Base-by-base conservation (phyloP, 1,140 invertebrate genomes). In the Zaprionus camerounensis region DNA sequence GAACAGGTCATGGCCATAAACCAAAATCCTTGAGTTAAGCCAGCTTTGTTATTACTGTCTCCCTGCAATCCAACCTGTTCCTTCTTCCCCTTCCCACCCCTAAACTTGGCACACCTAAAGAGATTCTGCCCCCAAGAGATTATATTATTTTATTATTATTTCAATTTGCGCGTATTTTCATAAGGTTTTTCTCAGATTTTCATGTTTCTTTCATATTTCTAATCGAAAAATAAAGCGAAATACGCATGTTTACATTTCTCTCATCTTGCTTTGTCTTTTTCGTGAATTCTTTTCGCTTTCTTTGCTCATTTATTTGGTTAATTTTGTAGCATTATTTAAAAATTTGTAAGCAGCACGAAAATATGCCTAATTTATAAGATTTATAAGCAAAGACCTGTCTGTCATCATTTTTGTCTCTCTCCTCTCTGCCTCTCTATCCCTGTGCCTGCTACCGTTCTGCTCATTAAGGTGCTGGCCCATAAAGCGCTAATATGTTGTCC, bases 401-500 rank as follows among this genome's bases (percentile, higher is more conserved):
- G 72, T 75, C 72, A 75, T 64, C 58, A 71, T 70, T 75, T 75
- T 15, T 26, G 3, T 24, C 24, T 26, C 12, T 24, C 31, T 22
- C 6, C 11, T 6, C 20, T 55, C 34, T 12, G 1, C 13, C 11
- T 64, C 34, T n/a, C 15, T 41, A 2, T 41, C 15, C 3, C 26
- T 31, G 13, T 15, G 28, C 55, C 6, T 58, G 55, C 55, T 57
- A 34, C 28, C 4, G 24, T 34, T 57, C 55, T 20, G 26, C 31
- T 36, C 31, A 36, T 51, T 61, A 44, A 56, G 44, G 28, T 63
- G 17, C 28, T 79, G 72, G 72, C 28, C 62, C 81, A 84, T 83
- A 77, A 83, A 78, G 78, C 81, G 83, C 78, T 86, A 87, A 77
- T 84, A 85, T 85, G 82, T 85, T 86, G 76, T 74, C 38, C 62